phyloP scores from a whole-genome alignment of 2,797 vertebrate species.

The Pseudochromis fuscus region DNA sequence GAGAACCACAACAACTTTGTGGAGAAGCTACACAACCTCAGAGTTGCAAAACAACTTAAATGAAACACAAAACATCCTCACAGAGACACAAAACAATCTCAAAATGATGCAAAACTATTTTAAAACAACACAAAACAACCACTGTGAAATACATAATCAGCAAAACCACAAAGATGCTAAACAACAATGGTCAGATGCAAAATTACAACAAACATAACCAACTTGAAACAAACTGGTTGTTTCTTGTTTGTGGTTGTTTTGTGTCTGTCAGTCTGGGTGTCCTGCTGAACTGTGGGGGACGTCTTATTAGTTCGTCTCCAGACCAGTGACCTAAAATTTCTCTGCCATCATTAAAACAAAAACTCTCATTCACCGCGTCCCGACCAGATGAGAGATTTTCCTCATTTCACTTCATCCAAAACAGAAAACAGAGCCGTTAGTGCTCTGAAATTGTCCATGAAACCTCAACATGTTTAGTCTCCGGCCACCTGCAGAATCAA shows the following conservation, averaged over 20 bases:
- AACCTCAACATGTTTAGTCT: neutral
- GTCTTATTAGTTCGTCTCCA: neutral
- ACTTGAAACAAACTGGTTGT: too few species aligned
- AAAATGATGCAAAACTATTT: too few species aligned
- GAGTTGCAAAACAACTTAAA: neutral
- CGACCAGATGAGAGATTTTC: neutral
- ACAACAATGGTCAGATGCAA: too few species aligned
- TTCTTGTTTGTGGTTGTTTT: neutral
- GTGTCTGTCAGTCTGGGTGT: neutral
- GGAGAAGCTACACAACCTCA: neutral
- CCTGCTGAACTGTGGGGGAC: neutral
- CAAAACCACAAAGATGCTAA: too few species aligned
- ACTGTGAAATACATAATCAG: too few species aligned
- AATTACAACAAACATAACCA: too few species aligned
- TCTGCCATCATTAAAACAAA: neutral
- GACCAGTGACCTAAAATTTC: fast-evolving
- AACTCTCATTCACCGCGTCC: neutral
- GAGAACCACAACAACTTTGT: too few species aligned
- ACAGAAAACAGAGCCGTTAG: neutral
- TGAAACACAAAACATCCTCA: neutral
- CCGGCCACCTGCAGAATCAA: neutral
- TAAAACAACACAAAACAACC: too few species aligned
- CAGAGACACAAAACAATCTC: neutral
- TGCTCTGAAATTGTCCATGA: neutral
- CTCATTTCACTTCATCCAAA: neutral